Base-by-base conservation (phyloP, 37 sponge, comb jelly and placozoan genomes). In the Halichondria panicea region DNA sequence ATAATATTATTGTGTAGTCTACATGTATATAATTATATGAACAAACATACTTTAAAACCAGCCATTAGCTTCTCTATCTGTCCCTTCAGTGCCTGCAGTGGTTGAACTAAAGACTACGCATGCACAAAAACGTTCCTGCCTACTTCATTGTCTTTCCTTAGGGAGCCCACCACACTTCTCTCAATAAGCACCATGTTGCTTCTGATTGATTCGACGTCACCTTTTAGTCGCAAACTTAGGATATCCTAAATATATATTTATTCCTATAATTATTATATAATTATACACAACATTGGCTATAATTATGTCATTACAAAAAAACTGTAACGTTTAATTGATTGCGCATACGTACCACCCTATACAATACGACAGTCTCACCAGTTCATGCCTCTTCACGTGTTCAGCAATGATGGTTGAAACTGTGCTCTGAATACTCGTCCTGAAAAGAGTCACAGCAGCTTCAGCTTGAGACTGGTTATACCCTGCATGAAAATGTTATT, bases 131-230 rank as follows among this genome's bases (percentile, higher is more conserved):
- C n/a, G 6, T 9, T 31, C 13, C 28, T 27, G 53, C 27, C 18
- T 9, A 88, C 88, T 46, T 82, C 83, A 33, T 73, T 82, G 28
- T 82, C 82, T n/a, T 48, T 57, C 21, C 57, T 65, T 6, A 88
- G 72, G 4, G 76, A 35, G 0, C 42, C 64, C 4, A 88, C 33
- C 0, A 59, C 53, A 54, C 66, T 82, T 15, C 70, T 76, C 71
- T 88, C 83, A 34, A 88, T 46, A 3, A 81, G 45, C 19, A 77
- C 63, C 1, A 71, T 55, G 35, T 39, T 50, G 19, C 58, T 68
- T n/a, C 63, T 34, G 19, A 84, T 41, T 32, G 72, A 58, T 18
- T 84, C 79, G 53, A 84, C 42, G 0, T 71, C 55, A 36, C 66
- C 55, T 42, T 44, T 22, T 2, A 84, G 13, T n/a, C 45, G 38